phyloP scores from a whole-genome alignment of 2,888 invertebrate genomes.

The Scelioninae gen. 2 region DNA sequence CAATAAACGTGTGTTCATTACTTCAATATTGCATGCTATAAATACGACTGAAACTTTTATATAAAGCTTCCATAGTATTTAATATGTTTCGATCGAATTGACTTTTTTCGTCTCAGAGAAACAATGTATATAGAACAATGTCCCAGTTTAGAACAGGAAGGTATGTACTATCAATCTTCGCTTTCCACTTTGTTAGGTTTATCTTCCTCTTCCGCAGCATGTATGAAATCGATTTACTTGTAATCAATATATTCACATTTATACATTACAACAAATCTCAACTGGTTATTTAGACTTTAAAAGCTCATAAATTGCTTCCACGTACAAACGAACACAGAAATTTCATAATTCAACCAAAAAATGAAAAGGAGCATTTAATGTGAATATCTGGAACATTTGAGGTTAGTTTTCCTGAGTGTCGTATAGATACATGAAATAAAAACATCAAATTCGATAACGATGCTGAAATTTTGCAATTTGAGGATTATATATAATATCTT shows the following conservation, averaged over 20 bases:
- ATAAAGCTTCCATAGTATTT: constrained; percentile 11
- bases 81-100: constrained; percentile 33
- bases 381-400: too few species aligned
- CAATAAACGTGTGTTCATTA: too few species aligned
- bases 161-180: constrained; percentile 62
- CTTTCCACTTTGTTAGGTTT: constrained; percentile 61
- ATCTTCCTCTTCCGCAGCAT: constrained; percentile 49
- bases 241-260: constrained; percentile 46
- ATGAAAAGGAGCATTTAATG: too few species aligned
- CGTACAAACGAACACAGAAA: too few species aligned
- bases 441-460: too few species aligned
- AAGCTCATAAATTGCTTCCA: not conserved
- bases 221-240: constrained; percentile 48
- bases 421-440: too few species aligned
- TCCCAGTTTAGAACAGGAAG: constrained; percentile 62
- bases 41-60: constrained; percentile 9
- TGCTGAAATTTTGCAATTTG: too few species aligned
- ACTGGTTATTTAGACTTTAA: not conserved
- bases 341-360: constrained; percentile 1
- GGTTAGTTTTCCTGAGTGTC: too few species aligned
- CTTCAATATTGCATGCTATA: constrained; percentile 18
- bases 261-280: constrained; percentile 25
- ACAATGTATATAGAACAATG: constrained; percentile 53
- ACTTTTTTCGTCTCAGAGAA: constrained; percentile 34
- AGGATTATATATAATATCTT: too few species aligned